phyloP scores from a whole-genome alignment of 2,797 vertebrate species.

The Pyrrhura leucotis region DNA sequence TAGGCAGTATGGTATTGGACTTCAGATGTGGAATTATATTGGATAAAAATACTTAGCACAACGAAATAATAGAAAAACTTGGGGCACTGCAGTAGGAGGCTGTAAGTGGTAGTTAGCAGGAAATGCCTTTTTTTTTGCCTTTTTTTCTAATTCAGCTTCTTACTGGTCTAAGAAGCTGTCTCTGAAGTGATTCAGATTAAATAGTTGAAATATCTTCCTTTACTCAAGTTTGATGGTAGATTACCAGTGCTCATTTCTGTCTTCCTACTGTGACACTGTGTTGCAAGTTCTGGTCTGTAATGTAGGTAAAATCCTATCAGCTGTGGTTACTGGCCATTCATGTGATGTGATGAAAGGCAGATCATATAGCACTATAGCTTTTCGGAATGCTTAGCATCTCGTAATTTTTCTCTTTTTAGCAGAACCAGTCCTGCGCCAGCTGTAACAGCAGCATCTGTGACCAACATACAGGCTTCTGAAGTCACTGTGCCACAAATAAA shows the following conservation, averaged over 20 bases:
- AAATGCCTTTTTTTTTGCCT: not conserved
- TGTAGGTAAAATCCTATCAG: not conserved
- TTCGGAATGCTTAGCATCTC: not conserved
- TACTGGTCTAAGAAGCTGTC: not conserved
- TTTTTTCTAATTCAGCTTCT: not conserved
- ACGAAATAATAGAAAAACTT: not conserved
- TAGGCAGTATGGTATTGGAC: not conserved
- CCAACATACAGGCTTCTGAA: conserved; percentile 79
- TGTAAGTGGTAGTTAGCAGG: not conserved
- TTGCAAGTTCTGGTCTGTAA: not conserved
- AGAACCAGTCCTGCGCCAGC: conserved; percentile 84
- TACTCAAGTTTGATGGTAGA: not conserved
- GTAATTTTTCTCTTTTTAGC: conserved; percentile 45
- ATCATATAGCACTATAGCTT: not conserved
- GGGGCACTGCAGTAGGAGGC: not conserved
- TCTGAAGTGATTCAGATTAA: not conserved
- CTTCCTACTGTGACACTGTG: not conserved
- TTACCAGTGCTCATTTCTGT: not conserved
- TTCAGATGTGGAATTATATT: not conserved
- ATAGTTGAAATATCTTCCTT: not conserved
- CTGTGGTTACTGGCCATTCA: not conserved
- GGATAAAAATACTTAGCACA: not conserved
- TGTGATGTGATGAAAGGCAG: not conserved
- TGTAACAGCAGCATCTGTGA: conserved; percentile 82
- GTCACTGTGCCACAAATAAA: conserved; percentile 80